Evolutionary conservation across 1,140 invertebrate genomes (phyloP), one percentile per base, ranked within the genome.

Genomic region (Drosophila equinoxialis): DNA sequence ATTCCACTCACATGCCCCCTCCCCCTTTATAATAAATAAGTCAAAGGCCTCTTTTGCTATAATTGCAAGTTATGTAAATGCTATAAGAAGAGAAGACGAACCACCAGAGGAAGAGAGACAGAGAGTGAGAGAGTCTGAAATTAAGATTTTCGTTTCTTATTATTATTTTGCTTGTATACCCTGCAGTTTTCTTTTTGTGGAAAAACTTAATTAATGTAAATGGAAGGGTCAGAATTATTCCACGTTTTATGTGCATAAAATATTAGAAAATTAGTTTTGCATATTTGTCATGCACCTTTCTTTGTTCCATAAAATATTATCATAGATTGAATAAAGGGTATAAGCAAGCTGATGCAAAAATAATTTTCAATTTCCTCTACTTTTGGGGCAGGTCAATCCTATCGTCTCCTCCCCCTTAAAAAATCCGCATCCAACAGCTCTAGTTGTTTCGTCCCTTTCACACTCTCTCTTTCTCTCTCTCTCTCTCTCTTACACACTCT

Each of bases 21-120:
- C 10, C 5, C 3, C 4, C 33, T 33, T 35, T n/a, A 33, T 35
- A 58, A 58, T 58, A 30, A 58, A 58, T 58, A 35, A 58, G 23
- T 58, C 55, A 58, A 33, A 35, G 23, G 55, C 45, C 45, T 51
- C 17, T 51, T 30, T 30, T 8, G 17, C 17, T 51, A 51, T 51
- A 51, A 51, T 23, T 51, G 45, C 45, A 51, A 51, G 45, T 51
- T 51, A 51, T 51, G 45, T 51, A 51, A 51, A 51, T 51, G 17
- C 45, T 23, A 23, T 51, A 51, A 20, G 35, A 41, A 39, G 17
- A 39, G 26, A 6, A 13, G 58, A 41, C 37, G 13, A 20, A 39
- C 58, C 41, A 41, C 8, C 5, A 20, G 35, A 11, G 8, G 17
- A 1, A 39, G 33, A 59, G 14, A 23, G 10, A 39, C n/a, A 60